Base-by-base conservation (phyloP, 2,888 invertebrate species). In the Dicycla oo region DNA sequence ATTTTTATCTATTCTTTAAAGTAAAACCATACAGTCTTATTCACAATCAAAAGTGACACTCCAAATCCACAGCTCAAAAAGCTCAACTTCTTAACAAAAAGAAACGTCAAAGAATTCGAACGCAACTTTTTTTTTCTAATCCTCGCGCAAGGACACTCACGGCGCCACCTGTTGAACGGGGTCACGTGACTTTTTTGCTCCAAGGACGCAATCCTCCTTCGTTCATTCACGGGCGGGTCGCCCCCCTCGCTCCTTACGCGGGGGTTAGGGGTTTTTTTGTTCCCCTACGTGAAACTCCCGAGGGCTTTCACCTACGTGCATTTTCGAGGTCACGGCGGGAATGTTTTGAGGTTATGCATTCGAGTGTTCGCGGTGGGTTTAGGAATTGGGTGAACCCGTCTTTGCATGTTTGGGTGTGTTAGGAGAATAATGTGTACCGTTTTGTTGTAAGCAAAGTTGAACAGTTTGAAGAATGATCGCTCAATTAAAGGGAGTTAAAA, bases 121-220 rank as follows among this genome's bases (percentile, higher is more conserved):
- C 84, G 88, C 87, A 87, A 85, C 76, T 85, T 87, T 92, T 73
- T 38, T 93, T 94, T 93, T 93, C 93, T 94, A 93, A 93, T 91
- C 90, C 90, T 76, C 88, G 89, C 89, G 91, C 94, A 95, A 95
- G 95, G 95, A 95, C 95, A 93, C 89, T 93, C 89, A 93, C 94
- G 94, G 93, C 90, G 94, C 93, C 95, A 96, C 95, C 95, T 96
- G 95, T 96, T 96, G 95, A 92, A 88, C 89, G 89, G 88, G 93
- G 94, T 94, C 95, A 95, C 95, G 95, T 95, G 95, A 95, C 95
- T 95, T 96, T 96, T 96, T 96, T 95, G 94, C 94, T 94, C 91
- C 94, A 96, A 95, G 95, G 95, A 95, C 95, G 94, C 92, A 91
- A 91, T 93, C 94, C 95, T 94, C 95, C 95, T 95, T 95, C 95